These are phyloP conservation scores for Rhinophrynus dorsalis DNA, from an alignment of 2,797 vertebrate genomes.

Conservation along the genomic window DNA sequence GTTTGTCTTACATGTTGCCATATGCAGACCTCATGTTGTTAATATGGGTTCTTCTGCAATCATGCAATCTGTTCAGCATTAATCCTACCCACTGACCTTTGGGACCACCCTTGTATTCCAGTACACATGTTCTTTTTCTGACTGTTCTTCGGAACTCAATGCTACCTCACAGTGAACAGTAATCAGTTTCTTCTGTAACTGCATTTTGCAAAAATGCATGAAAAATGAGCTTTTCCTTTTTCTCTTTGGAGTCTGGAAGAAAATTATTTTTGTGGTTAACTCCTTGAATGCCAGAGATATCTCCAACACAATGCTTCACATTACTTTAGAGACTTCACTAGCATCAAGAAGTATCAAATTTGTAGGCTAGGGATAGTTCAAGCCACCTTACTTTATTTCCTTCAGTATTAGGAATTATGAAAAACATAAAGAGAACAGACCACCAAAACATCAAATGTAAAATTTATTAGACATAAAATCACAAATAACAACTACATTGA, in stretches of 20 bases:
- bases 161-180: conserved; percentile 7
- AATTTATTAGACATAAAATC: too few species aligned
- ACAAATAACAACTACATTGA: too few species aligned
- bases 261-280: conserved; percentile 1
- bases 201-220: conserved; percentile 11
- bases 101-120: conserved; percentile 36
- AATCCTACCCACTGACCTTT: conserved; percentile 36
- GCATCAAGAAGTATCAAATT: too few species aligned
- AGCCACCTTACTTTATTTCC: too few species aligned
- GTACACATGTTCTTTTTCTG: conserved; percentile 25
- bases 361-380: too few species aligned
- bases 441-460: too few species aligned
- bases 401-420: too few species aligned
- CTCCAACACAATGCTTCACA: too few species aligned
- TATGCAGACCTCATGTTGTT: conserved; percentile 29
- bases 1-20: too few species aligned
- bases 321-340: too few species aligned
- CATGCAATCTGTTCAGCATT: conserved; percentile 40
- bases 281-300: too few species aligned
- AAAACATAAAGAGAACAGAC: too few species aligned
- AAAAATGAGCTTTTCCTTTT: conserved; percentile 7
- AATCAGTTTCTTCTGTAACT: conserved; percentile 36
- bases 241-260: not conserved
- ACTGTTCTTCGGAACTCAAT: conserved; percentile 2
- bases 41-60: conserved; percentile 17